These are phyloP conservation scores for Galaxias olidus DNA, from an alignment of 2,797 vertebrate species.

Conservation along the genomic window DNA sequence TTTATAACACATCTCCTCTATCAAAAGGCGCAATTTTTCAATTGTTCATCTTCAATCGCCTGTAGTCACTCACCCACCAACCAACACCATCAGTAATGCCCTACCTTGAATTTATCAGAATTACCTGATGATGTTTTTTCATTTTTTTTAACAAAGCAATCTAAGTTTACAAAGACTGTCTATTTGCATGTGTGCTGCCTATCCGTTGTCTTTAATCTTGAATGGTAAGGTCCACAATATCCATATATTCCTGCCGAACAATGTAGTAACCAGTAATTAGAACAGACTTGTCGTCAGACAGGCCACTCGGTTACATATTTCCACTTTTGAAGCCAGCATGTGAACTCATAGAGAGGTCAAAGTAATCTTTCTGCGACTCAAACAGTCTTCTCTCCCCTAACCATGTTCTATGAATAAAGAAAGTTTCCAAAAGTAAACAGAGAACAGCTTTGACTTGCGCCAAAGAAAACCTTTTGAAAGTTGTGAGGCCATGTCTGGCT, in stretches of 20 bases:
- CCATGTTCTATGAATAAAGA: constrained; percentile 39
- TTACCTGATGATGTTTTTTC: constrained; percentile 44
- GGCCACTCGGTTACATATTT: constrained; percentile 48
- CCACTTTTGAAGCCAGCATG: constrained; percentile 61
- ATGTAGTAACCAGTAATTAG: constrained; percentile 64
- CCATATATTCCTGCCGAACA: constrained; percentile 50
- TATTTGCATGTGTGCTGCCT: constrained; percentile 54
- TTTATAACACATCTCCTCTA: constrained; percentile 42
- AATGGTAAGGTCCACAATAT: constrained; percentile 23
- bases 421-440: constrained; percentile 52
- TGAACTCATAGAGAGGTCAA: constrained; percentile 62
- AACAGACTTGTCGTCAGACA: constrained; percentile 49
- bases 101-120: constrained; percentile 15
- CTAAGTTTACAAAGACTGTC: constrained; percentile 33
- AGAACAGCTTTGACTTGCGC: constrained; percentile 49
- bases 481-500: constrained; percentile 30
- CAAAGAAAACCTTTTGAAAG: constrained; percentile 62
- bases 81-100: constrained; percentile 15
- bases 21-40: constrained; percentile 55
- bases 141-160: constrained; percentile 58
- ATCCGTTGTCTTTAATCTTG: constrained; percentile 62
- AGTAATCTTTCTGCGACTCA: constrained; percentile 60
- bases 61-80: constrained; percentile 12
- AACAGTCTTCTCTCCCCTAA: constrained; percentile 43
- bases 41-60: constrained; percentile 44